Conservation (phyloP, 2,888 invertebrate species). For the Hydroisotoma schaefferi region DNA sequence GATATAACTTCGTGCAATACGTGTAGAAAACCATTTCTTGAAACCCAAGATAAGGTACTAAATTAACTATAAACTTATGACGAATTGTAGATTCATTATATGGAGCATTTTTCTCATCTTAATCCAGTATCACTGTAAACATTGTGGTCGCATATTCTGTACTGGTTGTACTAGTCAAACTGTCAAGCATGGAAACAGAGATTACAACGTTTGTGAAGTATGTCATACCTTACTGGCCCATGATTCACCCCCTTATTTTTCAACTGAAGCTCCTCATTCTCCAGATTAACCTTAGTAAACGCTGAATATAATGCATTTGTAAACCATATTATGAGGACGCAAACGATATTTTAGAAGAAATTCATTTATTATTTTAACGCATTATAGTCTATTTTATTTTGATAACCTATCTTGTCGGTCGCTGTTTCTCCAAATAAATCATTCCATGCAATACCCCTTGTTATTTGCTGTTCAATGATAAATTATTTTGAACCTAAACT, state of each 20-base stretch:
- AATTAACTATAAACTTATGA: not conserved
- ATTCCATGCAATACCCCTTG: too few species aligned
- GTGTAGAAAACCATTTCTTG: slow-evolving; percentile 71
- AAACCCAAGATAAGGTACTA: slow-evolving; percentile 68
- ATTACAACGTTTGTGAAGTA: slow-evolving; percentile 90
- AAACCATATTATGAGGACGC: too few species aligned
- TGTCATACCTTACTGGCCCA: slow-evolving; percentile 95
- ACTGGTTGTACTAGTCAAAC: slow-evolving; percentile 72
- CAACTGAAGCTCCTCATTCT: slow-evolving; percentile 68
- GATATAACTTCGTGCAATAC: slow-evolving; percentile 84
- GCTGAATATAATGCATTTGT: not conserved
- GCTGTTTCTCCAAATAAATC: too few species aligned
- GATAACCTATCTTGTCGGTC: too few species aligned
- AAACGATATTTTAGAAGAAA: too few species aligned
- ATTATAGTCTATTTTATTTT: too few species aligned
- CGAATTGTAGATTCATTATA: not conserved
- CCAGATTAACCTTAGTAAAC: slow-evolving; percentile 51
- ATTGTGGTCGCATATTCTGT: slow-evolving; percentile 97
- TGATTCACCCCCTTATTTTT: slow-evolving; percentile 87
- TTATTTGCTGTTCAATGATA: too few species aligned
- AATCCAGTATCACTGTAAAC: slow-evolving; percentile 76
- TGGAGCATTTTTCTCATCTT: not conserved
- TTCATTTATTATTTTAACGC: too few species aligned
- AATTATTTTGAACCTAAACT: too few species aligned
- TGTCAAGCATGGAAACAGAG: slow-evolving; percentile 76